These are phyloP conservation scores for Cabera pusaria DNA, from an alignment of 2,888 invertebrate species.

Conservation along the genomic window DNA sequence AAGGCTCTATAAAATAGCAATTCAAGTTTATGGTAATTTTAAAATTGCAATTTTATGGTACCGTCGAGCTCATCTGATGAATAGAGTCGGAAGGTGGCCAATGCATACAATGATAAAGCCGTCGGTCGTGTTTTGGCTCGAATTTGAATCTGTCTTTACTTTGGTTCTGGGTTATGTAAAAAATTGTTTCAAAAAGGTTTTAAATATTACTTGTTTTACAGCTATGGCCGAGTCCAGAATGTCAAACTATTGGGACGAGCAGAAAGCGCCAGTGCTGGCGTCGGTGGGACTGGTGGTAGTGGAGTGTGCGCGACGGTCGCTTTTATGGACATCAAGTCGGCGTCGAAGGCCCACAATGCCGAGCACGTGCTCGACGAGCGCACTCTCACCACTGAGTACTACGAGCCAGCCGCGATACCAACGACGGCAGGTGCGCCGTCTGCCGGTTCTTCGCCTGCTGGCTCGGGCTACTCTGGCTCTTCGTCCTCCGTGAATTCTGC, in stretches of 20 bases:
- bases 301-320: constrained; percentile 94
- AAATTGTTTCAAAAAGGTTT: no score
- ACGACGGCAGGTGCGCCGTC: constrained; percentile 82
- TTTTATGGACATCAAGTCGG: constrained; percentile 98
- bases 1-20: no score
- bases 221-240: constrained; percentile 99
- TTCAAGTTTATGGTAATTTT: neutral
- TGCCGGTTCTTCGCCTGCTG: constrained; percentile 80
- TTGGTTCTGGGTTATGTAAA: no score
- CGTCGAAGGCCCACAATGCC: constrained; percentile 95
- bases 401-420: constrained; percentile 92
- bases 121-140: no score
- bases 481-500: constrained; percentile 84
- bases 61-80: no score
- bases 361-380: constrained; percentile 95
- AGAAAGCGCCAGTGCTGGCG: constrained; percentile 79
- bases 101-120: neutral
- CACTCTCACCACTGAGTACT: constrained; percentile 94
- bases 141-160: no score
- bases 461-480: constrained; percentile 85
- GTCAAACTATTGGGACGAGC: constrained; percentile 93
- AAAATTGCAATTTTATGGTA: neutral
- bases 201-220: constrained; percentile 85
- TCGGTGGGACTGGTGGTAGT: constrained; percentile 78
- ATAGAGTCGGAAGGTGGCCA: no score